These are phyloP conservation scores for Gallinago stenura DNA, from an alignment of 2,797 vertebrate species.

Conservation along the genomic window DNA sequence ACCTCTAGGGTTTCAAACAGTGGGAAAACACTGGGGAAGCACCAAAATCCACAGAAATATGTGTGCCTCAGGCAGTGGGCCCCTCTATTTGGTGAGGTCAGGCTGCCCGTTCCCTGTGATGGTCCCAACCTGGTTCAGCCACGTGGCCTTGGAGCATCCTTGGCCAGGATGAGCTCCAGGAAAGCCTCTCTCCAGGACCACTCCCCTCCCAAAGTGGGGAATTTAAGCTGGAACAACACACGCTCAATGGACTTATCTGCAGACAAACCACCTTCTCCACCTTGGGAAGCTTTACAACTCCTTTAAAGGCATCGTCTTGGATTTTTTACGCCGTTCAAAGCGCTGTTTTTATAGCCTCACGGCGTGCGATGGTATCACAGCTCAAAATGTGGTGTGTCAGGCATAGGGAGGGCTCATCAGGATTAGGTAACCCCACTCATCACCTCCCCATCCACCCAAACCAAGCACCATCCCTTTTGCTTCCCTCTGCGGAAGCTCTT, in stretches of 20 bases:
- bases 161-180: rapidly evolving
- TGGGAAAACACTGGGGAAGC: not conserved
- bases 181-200: not conserved
- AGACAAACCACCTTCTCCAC: not conserved
- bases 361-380: not conserved
- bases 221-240: not conserved
- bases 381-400: not conserved
- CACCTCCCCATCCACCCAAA: not conserved
- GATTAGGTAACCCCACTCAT: not conserved
- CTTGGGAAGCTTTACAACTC: not conserved
- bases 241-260: rapidly evolving
- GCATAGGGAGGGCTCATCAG: rapidly evolving
- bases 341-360: not conserved
- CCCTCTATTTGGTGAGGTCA: not conserved
- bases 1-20: not conserved
- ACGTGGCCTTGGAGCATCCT: not conserved
- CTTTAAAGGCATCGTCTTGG: not conserved
- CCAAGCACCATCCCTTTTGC: not conserved
- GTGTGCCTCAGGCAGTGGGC: rapidly evolving
- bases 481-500: not conserved
- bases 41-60: rapidly evolving
- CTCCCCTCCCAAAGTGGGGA: not conserved
- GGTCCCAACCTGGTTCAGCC: not conserved
- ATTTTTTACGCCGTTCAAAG: not conserved
- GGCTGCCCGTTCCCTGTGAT: rapidly evolving